Conservation (phyloP, 2,113 vertebrate genomes). For the Uria lomvia region DNA sequence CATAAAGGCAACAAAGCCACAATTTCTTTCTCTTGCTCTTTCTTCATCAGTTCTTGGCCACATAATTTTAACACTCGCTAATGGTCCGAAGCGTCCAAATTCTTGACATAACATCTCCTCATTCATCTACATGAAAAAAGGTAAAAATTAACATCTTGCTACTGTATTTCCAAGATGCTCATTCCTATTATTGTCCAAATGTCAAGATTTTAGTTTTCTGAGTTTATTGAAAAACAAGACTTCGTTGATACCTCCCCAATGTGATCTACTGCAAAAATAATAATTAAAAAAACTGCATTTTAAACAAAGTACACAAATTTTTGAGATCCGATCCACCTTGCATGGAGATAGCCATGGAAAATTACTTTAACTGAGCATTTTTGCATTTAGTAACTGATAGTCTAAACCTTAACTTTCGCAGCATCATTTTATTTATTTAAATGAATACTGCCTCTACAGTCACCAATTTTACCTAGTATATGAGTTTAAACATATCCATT, state of each 20-base stretch:
- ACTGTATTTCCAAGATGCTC: neutral
- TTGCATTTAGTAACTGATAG: neutral
- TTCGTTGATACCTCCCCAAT: neutral
- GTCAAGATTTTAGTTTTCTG: neutral
- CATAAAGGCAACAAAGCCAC: slow-evolving; percentile 99
- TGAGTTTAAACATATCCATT: neutral
- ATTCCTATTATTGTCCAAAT: neutral
- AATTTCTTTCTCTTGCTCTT: slow-evolving; percentile 96
- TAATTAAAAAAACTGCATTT: neutral
- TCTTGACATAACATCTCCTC: slow-evolving; percentile 99
- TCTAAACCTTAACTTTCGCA: neutral
- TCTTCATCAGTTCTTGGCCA: slow-evolving; percentile 99
- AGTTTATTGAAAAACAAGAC: neutral
- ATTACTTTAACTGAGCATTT: neutral
- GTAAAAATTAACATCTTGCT: neutral
- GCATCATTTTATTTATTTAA: neutral
- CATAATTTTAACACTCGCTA: slow-evolving; percentile 99
- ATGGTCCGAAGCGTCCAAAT: slow-evolving; percentile 94
- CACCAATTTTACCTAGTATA: neutral
- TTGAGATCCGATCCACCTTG: neutral
- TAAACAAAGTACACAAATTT: neutral
- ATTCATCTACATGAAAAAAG: slow-evolving; percentile 85
- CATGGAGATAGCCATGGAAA: neutral
- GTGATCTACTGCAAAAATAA: neutral
- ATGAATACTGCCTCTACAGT: neutral